Percentiles rank a stretch among this genome's conserved stretches.
These are phyloP conservation scores for Melierax canorus DNA, from an alignment of 2,113 vertebrate genomes.

Conservation along the genomic window DNA sequence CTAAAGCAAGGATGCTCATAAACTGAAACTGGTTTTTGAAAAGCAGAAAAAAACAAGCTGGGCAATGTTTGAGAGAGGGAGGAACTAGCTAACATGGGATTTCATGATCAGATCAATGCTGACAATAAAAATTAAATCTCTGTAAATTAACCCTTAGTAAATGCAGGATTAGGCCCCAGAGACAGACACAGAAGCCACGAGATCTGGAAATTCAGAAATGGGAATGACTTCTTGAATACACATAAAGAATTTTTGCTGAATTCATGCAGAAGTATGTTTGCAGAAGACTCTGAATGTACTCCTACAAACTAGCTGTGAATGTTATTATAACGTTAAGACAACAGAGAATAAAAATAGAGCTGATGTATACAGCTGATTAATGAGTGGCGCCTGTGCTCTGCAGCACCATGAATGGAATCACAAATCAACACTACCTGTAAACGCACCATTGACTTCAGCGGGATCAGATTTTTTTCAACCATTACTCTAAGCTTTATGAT, in stretches of 20 bases:
- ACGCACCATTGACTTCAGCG: background rate
- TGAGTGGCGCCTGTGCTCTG: background rate
- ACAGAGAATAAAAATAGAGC: background rate
- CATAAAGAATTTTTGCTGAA: background rate
- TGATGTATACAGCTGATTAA: background rate
- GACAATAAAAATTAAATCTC: background rate
- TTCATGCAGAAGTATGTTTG: background rate
- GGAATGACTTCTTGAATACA: background rate
- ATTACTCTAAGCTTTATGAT: background rate
- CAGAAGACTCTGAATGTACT: background rate
- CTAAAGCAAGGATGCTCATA: background rate
- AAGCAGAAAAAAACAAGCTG: background rate
- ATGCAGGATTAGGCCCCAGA: background rate
- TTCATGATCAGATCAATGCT: background rate
- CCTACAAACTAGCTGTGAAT: background rate
- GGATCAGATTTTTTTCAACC: background rate
- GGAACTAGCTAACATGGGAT: background rate
- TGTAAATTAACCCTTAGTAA: background rate
- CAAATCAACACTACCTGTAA: background rate
- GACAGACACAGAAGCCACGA: background rate
- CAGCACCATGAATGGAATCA: background rate
- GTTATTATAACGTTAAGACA: background rate
- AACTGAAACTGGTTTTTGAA: background rate
- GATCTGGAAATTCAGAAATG: background rate
- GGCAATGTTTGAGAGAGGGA: background rate